phyloP scores from a whole-genome alignment of 2,113 vertebrate genomes.

The Sminthopsis crassicaudata region DNA sequence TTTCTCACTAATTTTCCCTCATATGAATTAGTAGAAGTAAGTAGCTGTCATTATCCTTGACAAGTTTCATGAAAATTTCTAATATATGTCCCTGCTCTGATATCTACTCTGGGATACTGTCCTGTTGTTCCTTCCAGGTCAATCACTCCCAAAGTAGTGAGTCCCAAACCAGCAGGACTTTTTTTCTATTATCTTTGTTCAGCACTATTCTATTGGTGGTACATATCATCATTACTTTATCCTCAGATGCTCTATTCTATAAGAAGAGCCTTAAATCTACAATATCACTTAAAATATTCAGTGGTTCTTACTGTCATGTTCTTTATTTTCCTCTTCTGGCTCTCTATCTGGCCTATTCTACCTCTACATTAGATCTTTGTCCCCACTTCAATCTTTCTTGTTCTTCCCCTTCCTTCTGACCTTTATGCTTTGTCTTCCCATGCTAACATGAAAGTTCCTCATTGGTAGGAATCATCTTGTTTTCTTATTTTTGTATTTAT shows the following conservation, averaged over 20 bases:
- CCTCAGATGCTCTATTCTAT: background rate
- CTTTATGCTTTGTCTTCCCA: background rate
- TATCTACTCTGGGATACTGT: background rate
- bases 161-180: background rate
- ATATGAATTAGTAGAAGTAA: background rate
- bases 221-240: background rate
- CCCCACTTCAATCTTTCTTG: background rate
- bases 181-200: background rate
- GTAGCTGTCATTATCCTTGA: background rate
- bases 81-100: background rate
- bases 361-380: background rate
- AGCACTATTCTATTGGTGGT: background rate
- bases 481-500: background rate
- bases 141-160: background rate
- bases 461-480: background rate
- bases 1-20: background rate
- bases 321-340: background rate
- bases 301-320: no score
- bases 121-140: background rate
- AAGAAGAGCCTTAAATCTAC: background rate
- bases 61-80: background rate
- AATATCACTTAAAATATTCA: background rate
- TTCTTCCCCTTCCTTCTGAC: background rate
- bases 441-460: background rate
- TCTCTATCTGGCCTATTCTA: background rate